A percentile compares a stretch with the other conserved stretches of the same genome.
phyloP scores from a whole-genome alignment of 2,888 invertebrate species.

The Epinotia brunnichana region DNA sequence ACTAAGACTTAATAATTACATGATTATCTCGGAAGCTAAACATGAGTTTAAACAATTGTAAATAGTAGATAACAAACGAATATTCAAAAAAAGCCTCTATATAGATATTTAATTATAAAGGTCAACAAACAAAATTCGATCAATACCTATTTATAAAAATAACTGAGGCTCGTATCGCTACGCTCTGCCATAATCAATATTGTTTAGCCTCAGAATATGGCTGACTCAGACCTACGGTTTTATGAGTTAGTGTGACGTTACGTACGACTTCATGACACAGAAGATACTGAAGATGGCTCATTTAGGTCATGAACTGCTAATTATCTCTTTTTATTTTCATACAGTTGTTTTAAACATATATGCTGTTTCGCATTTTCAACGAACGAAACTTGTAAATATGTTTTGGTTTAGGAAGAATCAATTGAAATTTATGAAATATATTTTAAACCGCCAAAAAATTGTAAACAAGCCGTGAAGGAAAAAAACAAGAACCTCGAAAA shows the following conservation, averaged over 20 bases:
- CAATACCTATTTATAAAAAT: slow-evolving; percentile 51
- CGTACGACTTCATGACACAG: neutral
- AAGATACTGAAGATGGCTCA: neutral
- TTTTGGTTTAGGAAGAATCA: neutral
- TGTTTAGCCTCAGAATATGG: slow-evolving; percentile 30
- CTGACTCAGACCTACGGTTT: neutral
- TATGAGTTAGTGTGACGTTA: neutral
- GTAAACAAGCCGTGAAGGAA: neutral
- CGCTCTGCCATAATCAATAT: slow-evolving; percentile 11
- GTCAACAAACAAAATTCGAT: slow-evolving; percentile 45
- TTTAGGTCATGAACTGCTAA: neutral
- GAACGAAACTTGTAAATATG: neutral
- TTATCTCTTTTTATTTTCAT: neutral
- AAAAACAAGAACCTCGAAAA: neutral
- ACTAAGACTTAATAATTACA: slow-evolving; percentile 60
- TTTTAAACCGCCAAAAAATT: too few species aligned
- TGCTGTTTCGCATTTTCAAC: neutral
- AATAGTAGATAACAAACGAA: slow-evolving; percentile 73
- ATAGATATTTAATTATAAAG: slow-evolving; percentile 59
- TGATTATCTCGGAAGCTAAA: slow-evolving; percentile 64
- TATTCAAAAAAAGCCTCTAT: slow-evolving; percentile 70
- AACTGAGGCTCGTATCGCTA: slow-evolving; percentile 24
- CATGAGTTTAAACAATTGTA: slow-evolving; percentile 76
- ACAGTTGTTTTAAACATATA: neutral
- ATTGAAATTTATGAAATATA: too few species aligned